These are phyloP conservation scores for Temnothorax unifasciatus DNA, from an alignment of 2,888 invertebrate genomes.

Conservation along the genomic window DNA sequence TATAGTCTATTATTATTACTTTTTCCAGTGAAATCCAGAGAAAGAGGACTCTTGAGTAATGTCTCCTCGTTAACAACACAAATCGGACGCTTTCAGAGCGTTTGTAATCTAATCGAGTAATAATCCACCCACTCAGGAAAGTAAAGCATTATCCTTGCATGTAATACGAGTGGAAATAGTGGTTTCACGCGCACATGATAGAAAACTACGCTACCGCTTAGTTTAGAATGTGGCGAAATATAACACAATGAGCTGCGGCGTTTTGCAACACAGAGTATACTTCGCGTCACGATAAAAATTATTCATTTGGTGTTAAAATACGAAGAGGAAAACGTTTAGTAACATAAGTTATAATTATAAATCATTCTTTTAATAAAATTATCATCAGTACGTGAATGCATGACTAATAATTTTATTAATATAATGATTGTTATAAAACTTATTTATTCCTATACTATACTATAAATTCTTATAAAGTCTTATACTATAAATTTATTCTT, in stretches of 20 bases:
- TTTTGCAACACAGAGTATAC: conserved; percentile 6
- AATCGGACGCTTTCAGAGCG: neutral
- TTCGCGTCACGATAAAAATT: neutral
- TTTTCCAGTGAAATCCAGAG: conserved; percentile 1
- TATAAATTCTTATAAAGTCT: too few relatives aligned
- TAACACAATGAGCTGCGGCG: neutral
- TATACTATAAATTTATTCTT: too few relatives aligned
- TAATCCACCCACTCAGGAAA: conserved; percentile 24
- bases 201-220: conserved; percentile 21
- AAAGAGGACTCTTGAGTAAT: neutral
- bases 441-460: neutral
- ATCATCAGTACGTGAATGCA: too few relatives aligned
- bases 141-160: conserved; percentile 13
- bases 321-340: neutral
- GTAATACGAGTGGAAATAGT: conserved; percentile 25
- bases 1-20: conserved; percentile 7
- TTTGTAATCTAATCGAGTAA: conserved; percentile 31
- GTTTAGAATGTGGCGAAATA: conserved; percentile 28
- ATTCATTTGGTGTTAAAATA: neutral
- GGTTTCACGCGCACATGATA: conserved; percentile 12
- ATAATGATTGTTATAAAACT: neutral
- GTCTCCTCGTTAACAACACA: neutral
- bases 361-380: neutral
- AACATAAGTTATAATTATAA: neutral
- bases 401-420: neutral